phyloP scores from a whole-genome alignment of 2,888 invertebrate genomes.

The Glyphotaelius pellucidus region DNA sequence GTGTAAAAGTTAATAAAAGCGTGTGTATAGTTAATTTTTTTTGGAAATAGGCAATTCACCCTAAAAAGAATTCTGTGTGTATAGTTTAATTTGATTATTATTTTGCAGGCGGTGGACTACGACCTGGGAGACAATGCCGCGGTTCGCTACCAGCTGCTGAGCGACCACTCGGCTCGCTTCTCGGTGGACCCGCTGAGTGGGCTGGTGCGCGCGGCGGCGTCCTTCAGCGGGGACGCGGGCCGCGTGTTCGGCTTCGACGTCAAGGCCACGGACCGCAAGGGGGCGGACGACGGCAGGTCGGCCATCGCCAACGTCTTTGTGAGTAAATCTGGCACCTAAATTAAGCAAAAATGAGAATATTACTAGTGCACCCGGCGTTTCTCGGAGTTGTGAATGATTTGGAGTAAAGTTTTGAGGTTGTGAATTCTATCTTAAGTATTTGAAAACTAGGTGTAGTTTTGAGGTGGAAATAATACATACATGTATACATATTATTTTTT shows the following conservation, averaged over 20 bases:
- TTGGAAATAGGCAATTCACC: too few relatives aligned
- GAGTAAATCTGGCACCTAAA: constrained; percentile 71
- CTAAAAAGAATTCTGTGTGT: too few relatives aligned
- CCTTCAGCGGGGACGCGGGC: constrained; percentile 83
- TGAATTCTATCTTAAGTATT: too few relatives aligned
- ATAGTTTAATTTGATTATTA: not conserved
- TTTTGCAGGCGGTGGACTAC: constrained; percentile 82
- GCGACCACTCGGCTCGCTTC: constrained; percentile 86
- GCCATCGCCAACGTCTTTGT: constrained; percentile 92
- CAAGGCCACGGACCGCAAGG: constrained; percentile 89
- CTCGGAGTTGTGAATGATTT: too few relatives aligned
- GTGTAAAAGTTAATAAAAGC: too few relatives aligned
- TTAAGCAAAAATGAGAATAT: too few relatives aligned
- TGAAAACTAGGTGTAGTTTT: too few relatives aligned
- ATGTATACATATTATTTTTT: too few relatives aligned
- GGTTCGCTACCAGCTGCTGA: constrained; percentile 88
- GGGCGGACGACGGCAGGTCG: constrained; percentile 89
- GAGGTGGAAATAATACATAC: too few relatives aligned
- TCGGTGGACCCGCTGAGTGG: constrained; percentile 87
- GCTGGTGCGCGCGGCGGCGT: constrained; percentile 84
- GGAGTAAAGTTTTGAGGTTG: too few relatives aligned
- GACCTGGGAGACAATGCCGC: constrained; percentile 88
- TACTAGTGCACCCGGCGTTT: too few relatives aligned
- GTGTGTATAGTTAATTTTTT: too few relatives aligned
- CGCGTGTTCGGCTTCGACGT: constrained; percentile 91